phyloP scores from a whole-genome alignment of 2,888 invertebrate species.

The Hipparchia sbordonii region DNA sequence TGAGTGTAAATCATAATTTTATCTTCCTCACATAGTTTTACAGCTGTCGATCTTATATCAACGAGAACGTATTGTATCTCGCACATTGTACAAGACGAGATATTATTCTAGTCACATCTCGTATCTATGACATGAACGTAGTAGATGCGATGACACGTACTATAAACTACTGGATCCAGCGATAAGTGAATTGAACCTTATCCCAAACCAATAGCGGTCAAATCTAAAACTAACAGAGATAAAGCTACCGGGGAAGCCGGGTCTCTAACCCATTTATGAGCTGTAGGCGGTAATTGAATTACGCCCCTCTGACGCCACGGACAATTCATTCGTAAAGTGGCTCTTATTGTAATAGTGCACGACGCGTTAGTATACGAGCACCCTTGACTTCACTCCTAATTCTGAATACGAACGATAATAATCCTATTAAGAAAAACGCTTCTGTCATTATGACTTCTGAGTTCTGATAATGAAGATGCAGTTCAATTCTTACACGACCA shows the following conservation, averaged over 20 bases:
- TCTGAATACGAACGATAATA: conserved; percentile 43
- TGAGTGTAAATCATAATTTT: background rate
- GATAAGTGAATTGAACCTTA: conserved; percentile 32
- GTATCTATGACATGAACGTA: conserved; percentile 29
- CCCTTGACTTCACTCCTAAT: conserved; percentile 35
- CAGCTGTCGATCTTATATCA: conserved; percentile 14
- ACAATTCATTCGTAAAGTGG: conserved; percentile 43
- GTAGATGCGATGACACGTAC: conserved; percentile 34
- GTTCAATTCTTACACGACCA: background rate
- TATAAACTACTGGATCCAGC: conserved; percentile 22
- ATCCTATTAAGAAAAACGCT: conserved; percentile 37
- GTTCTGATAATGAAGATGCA: background rate
- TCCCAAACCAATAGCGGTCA: conserved; percentile 6
- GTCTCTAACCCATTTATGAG: conserved; percentile 56
- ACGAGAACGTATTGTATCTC: background rate
- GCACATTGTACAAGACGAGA: conserved; percentile 1
- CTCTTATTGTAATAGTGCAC: conserved; percentile 42
- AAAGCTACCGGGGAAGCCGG: conserved; percentile 45
- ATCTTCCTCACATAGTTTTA: conserved; percentile 7
- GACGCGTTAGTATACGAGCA: conserved; percentile 31
- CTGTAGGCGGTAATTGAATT: conserved; percentile 53
- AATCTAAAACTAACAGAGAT: conserved; percentile 16
- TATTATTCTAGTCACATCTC: conserved; percentile 32
- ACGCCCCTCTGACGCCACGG: conserved; percentile 45
- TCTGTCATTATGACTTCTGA: background rate